A percentile compares a stretch with the other conserved stretches of the same genome.
Conservation (phyloP, 2,797 vertebrate genomes). For the Manis pentadactyla region DNA sequence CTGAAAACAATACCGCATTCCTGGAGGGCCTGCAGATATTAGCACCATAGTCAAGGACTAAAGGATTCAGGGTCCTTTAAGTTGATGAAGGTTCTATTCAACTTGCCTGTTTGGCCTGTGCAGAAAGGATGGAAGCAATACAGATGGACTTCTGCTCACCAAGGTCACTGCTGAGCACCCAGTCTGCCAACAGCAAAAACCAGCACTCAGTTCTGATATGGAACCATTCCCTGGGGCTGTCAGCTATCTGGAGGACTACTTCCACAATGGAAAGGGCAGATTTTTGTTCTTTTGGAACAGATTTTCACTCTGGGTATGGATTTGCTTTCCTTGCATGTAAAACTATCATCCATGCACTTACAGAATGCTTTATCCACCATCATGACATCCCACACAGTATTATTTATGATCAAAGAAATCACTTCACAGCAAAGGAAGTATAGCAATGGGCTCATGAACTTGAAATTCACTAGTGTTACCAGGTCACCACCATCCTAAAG, state of each 20-base stretch:
- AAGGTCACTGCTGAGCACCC: not conserved
- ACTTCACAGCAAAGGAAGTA: not conserved
- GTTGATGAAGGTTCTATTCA: not conserved
- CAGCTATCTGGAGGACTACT: not conserved
- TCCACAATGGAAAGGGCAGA: not conserved
- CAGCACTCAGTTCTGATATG: not conserved
- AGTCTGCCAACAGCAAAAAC: not conserved
- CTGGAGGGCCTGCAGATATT: not conserved
- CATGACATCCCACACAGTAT: not conserved
- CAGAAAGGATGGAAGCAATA: not conserved
- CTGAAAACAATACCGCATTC: not conserved
- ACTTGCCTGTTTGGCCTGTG: not conserved
- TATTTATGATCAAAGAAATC: not conserved
- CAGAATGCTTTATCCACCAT: not conserved
- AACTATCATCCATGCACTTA: not conserved
- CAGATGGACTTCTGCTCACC: too few relatives aligned
- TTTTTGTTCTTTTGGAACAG: not conserved
- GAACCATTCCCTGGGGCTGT: not conserved
- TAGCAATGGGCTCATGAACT: fast-evolving
- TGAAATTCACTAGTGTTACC: not conserved
- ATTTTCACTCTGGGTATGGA: not conserved
- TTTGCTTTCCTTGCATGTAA: not conserved
- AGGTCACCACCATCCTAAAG: not conserved
- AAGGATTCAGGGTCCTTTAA: not conserved
- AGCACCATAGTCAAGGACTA: not conserved